Evolutionary conservation across 2,888 invertebrate genomes (phyloP), one percentile per base, ranked within the genome.

Genomic region (Noctua pronuba): DNA sequence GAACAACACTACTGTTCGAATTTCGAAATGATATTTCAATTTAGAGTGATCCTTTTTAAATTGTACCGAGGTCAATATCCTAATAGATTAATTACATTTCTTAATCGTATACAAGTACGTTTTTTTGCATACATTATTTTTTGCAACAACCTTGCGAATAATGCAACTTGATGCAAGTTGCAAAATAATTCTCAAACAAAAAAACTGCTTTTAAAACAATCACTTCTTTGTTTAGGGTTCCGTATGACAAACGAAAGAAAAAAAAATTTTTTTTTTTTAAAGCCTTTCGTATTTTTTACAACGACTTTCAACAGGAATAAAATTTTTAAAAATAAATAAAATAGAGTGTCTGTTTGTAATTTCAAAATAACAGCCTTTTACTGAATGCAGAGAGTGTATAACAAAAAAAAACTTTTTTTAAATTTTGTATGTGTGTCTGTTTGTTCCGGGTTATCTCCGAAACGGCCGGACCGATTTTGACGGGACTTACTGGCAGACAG

Each of bases 121-220:
- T 6, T 58, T 67, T 62, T 55, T 49, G 68, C 41, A 65, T 24
- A 67, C 1, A 16, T 44, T 31, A 41, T 24, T 68, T 10, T 62
- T 1, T 58, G 35, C 10, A 52, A 18, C 24, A 38, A 67, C 80
- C 83, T 82, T 71, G 80, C 18, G 6, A 21, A 11, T 60, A 73
- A 66, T 72, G 80, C 70, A 76, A 67, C 31, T 35, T n/a, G 31
- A 64, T 80, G 66, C 31, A 80, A 3, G 31, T 83, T 79, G 69
- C 79, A 49, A 55, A 69, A 81, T 64, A 41, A 31, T 52, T 41
- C 28, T 1, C 8, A 44, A 60, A 52, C n/a, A 44, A 52, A 69
- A 69, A 69, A 46, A 41, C n/a, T 78, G 58, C 31, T 73, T 16
- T 10, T 35, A 31, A 35, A 55, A 66, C 58, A 73, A 82, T 83